Evolutionary conservation across 2,888 invertebrate genomes (phyloP), one percentile per base, ranked within the genome.

Genomic region (Corbicula japonica): DNA sequence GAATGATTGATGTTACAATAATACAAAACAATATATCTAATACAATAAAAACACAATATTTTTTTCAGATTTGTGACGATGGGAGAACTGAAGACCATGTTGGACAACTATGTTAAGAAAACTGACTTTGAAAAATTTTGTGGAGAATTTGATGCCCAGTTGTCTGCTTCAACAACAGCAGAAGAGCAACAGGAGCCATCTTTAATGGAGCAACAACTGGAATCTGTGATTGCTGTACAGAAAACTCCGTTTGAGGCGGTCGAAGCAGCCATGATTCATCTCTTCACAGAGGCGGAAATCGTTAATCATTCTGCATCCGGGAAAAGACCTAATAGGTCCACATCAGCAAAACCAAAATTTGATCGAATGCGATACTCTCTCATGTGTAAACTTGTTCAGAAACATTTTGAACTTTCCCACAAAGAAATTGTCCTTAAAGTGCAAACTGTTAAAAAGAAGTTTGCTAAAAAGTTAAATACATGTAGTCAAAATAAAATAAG

Each of bases 291-390:
- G 12, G 62, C 41, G 28, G 62, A 62, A 62, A 62, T 62, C 23
- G 26, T 28, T 15, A 23, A 26, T 12, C 62, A 62, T 32, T 23
- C 12, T 62, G 62, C 62, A 26, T 28, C 62, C 28, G 62, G 62
- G 28, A 62, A 62, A 41, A 62, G 30, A 30, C 41, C 62, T 26
- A 62, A 62, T 46, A 44, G 44, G 18, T 18, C 28, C 15, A 62
- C 62, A 15, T 46, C 62, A 62, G 62, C 62, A 62, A 62, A 62
- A 32, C 62, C 62, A n/a, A 23, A 41, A 30, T 62, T 62, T 41
- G 46, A 62, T 21, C 44, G 44, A 21, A 15, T 15, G 38, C 34
- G 38, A 15, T 62, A 35, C 30, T 26, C 41, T 44, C 26, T 62
- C 28, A 62, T 62, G 26, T 15, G 28, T 12, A 41, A 62, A 41